Evolutionary conservation across 2,113 vertebrate genomes (phyloP).

Genomic region (Capricornis sumatraensis): DNA sequence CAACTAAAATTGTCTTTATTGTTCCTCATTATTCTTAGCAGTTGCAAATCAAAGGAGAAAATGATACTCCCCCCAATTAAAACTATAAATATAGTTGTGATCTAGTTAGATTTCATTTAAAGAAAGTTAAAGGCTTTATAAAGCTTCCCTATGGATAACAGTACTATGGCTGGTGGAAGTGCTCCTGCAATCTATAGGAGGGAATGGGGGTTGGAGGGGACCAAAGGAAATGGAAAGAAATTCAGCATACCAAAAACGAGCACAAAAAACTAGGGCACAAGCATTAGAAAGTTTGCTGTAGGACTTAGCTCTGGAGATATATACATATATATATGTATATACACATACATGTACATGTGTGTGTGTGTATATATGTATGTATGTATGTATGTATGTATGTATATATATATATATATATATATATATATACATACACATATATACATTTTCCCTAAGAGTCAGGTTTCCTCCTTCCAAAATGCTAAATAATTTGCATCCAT

Average conservation of each 20-base stretch:
- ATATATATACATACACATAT: fast-evolving
- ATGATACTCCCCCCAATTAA: neutral
- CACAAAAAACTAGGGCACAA: neutral
- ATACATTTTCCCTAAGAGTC: neutral
- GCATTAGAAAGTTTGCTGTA: neutral
- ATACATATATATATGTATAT: too few relatives aligned
- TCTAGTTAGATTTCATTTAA: neutral
- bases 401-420: too few relatives aligned
- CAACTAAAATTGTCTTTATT: neutral
- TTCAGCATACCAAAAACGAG: neutral
- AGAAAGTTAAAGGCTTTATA: neutral
- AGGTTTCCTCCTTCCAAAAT: neutral
- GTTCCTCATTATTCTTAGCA: neutral
- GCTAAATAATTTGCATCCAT: neutral
- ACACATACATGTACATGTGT: too few relatives aligned
- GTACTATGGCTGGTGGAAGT: neutral
- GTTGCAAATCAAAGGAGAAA: neutral
- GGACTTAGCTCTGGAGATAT: neutral
- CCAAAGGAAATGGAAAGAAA: neutral
- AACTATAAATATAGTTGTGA: neutral
- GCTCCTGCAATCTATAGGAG: neutral
- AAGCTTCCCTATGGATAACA: neutral
- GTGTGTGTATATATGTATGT: too few relatives aligned
- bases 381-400: too few relatives aligned
- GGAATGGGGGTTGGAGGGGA: fast-evolving